Conservation (phyloP, 2,113 vertebrate genomes). For the Spea bombifrons region DNA sequence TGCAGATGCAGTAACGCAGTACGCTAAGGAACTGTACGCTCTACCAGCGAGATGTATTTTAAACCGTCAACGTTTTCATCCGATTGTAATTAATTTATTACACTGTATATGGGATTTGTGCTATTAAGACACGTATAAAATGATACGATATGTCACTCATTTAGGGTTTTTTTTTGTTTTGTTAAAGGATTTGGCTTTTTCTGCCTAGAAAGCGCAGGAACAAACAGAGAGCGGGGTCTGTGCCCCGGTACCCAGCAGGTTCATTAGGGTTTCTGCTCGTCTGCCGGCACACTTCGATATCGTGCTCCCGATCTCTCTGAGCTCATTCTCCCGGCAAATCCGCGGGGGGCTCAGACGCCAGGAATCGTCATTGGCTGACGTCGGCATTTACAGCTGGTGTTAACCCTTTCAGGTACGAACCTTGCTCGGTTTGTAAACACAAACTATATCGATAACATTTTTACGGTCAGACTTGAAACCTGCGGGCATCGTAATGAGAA, state of each 20-base stretch:
- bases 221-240: slow-evolving; percentile 4
- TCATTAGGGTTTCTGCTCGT: slow-evolving; percentile 7
- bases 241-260: neutral
- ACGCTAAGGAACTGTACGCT: too few species aligned
- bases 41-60: too few species aligned
- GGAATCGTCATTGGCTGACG: slow-evolving; percentile 10
- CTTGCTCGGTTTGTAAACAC: too few species aligned
- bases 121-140: neutral
- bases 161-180: neutral
- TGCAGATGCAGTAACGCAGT: too few species aligned
- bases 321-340: slow-evolving; percentile 2
- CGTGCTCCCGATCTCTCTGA: neutral
- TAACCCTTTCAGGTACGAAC: slow-evolving; percentile 1
- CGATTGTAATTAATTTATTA: too few species aligned
- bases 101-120: too few species aligned
- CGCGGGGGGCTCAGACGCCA: neutral
- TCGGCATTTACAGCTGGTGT: neutral
- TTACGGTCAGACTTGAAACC: too few species aligned
- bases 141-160: neutral
- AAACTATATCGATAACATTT: too few species aligned
- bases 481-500: too few species aligned
- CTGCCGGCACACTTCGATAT: neutral
- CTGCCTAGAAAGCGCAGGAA: slow-evolving; percentile 2
- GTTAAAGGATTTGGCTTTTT: neutral
- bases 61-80: too few species aligned